A percentile compares a stretch with the other conserved stretches of the same genome.
These are phyloP conservation scores for Pomatostomus ruficeps DNA, from an alignment of 2,113 vertebrate species.

Conservation along the genomic window DNA sequence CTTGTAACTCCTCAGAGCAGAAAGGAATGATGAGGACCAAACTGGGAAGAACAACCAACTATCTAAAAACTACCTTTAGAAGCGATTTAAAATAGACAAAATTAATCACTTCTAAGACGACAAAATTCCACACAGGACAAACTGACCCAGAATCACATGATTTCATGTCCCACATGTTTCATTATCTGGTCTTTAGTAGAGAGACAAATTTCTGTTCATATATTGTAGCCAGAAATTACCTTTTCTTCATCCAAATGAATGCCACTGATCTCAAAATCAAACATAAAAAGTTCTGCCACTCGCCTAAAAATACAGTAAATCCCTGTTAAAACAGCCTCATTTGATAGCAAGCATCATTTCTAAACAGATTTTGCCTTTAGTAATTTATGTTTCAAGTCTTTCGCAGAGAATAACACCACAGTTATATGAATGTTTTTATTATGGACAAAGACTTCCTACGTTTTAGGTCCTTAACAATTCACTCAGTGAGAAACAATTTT, in stretches of 20 bases:
- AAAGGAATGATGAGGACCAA: not conserved
- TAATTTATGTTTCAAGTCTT: not conserved
- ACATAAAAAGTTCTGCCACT: constrained; percentile 96
- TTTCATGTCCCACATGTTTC: not conserved
- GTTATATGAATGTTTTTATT: not conserved
- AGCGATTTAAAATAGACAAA: not conserved
- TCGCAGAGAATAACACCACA: not conserved
- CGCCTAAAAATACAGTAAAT: constrained; percentile 74
- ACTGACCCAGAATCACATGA: not conserved
- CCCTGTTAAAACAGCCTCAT: constrained; percentile 41
- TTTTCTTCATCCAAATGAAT: constrained; percentile 93
- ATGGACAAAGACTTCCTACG: not conserved
- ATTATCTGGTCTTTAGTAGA: not conserved
- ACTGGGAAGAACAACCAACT: not conserved
- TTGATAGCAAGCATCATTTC: not conserved
- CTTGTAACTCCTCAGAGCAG: not conserved
- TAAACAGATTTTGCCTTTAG: not conserved
- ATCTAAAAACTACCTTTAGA: not conserved
- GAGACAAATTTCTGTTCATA: constrained; percentile 15
- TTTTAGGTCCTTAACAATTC: not conserved
- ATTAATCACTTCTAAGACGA: not conserved
- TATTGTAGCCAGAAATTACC: constrained; percentile 69
- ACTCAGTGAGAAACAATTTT: not conserved
- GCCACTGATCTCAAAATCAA: constrained; percentile 99
- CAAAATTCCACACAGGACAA: not conserved